phyloP scores from a whole-genome alignment of 2,888 invertebrate genomes.

The Agriopis leucophaearia region DNA sequence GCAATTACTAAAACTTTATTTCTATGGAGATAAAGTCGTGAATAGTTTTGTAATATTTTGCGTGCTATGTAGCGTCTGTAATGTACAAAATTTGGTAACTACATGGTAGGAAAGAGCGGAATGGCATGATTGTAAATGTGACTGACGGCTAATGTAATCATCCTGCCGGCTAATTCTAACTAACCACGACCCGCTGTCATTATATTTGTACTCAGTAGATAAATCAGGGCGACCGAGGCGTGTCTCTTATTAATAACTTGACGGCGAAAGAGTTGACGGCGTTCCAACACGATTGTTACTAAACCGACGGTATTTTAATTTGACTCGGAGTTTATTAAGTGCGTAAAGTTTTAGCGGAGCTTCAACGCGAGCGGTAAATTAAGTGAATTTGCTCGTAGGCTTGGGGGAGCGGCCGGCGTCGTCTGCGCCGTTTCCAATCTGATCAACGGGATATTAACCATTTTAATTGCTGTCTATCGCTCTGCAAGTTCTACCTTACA shows the following conservation, averaged over 20 bases:
- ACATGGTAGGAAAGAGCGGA: too few species aligned
- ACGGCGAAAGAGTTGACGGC: conserved; percentile 75
- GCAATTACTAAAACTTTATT: too few species aligned
- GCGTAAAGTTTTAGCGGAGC: conserved; percentile 82
- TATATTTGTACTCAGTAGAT: conserved; percentile 62
- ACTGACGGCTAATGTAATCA: too few species aligned
- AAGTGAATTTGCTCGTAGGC: conserved; percentile 77
- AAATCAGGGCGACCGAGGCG: conserved; percentile 69
- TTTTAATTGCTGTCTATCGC: conserved; percentile 61
- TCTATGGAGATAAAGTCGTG: too few species aligned
- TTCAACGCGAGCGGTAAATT: conserved; percentile 74
- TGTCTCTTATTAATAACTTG: conserved; percentile 77
- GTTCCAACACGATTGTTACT: conserved; percentile 81
- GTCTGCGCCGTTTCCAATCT: conserved; percentile 63
- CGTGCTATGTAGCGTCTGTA: too few species aligned
- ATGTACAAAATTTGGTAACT: too few species aligned
- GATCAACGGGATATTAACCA: conserved; percentile 69
- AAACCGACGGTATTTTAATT: conserved; percentile 85
- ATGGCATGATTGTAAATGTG: too few species aligned
- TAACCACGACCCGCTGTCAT: conserved; percentile 60
- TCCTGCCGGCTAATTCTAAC: conserved; percentile 68
- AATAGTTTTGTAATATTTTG: too few species aligned
- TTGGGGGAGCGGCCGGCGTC: conserved; percentile 53
- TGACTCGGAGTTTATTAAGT: conserved; percentile 83
- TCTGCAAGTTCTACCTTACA: conserved; percentile 22